Percentiles rank a stretch among this genome's conserved stretches.
Conservation (phyloP, 2,113 vertebrate genomes). For the Ciconia boyciana region DNA sequence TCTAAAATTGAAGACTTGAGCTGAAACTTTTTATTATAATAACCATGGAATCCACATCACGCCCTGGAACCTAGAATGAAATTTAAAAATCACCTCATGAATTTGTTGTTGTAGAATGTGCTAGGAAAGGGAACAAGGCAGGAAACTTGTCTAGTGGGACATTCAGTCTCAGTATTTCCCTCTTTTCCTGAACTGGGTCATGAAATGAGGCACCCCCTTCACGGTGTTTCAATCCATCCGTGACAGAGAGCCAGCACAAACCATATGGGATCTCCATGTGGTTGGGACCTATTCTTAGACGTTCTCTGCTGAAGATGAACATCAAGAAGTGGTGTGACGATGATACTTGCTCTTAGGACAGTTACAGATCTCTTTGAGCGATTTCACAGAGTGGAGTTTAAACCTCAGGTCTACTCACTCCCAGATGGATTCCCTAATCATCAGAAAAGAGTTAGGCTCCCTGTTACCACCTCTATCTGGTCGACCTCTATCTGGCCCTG, state of each 20-base stretch:
- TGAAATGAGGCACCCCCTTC: neutral
- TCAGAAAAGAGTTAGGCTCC: neutral
- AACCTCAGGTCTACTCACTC: neutral
- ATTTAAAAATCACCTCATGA: neutral
- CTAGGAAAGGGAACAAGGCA: neutral
- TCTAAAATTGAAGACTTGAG: neutral
- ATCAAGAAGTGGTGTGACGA: neutral
- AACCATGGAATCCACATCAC: neutral
- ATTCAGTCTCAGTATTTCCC: neutral
- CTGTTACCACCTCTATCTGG: neutral
- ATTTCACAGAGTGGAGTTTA: neutral
- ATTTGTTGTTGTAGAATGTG: neutral
- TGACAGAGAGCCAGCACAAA: neutral
- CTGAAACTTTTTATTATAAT: neutral
- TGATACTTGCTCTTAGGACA: neutral
- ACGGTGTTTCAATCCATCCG: neutral
- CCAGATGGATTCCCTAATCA: neutral
- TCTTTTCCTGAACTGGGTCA: neutral
- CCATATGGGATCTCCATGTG: neutral
- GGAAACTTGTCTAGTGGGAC: neutral
- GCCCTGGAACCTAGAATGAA: neutral
- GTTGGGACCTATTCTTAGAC: neutral
- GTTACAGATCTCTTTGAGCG: neutral
- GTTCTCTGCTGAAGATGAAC: neutral
- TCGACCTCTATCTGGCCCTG: neutral